phyloP scores from a whole-genome alignment of 2,888 invertebrate species.

The Vanessa cardui region DNA sequence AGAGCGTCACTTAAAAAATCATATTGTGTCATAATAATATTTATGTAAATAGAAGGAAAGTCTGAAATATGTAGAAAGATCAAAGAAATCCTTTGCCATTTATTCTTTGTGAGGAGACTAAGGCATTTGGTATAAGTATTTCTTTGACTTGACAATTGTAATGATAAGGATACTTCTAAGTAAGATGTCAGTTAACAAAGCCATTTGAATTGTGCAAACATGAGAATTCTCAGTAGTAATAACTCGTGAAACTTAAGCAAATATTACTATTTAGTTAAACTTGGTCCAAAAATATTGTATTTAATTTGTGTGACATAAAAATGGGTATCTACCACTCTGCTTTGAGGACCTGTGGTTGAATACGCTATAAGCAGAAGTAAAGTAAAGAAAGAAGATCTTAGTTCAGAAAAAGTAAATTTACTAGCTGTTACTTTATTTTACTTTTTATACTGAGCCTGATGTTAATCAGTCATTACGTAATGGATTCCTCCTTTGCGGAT shows the following conservation, averaged over 20 bases:
- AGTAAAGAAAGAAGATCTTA: background rate
- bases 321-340: too few relatives aligned
- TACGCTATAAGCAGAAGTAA: too few relatives aligned
- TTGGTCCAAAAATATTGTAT: too few relatives aligned
- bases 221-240: too few relatives aligned
- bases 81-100: slow-evolving; percentile 20
- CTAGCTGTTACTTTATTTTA: too few relatives aligned
- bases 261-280: too few relatives aligned
- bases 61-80: slow-evolving; percentile 14
- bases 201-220: background rate
- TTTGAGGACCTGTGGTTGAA: too few relatives aligned
- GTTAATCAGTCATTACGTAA: slow-evolving; percentile 27
- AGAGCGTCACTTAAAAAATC: background rate
- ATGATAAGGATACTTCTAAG: slow-evolving; percentile 23
- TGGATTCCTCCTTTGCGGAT: slow-evolving; percentile 32
- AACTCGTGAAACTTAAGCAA: too few relatives aligned
- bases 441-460: background rate
- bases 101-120: slow-evolving; percentile 21
- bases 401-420: background rate
- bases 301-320: too few relatives aligned
- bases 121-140: slow-evolving; percentile 22
- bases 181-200: slow-evolving; percentile 21
- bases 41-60: background rate
- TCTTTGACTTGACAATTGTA: slow-evolving; percentile 26
- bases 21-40: background rate